A percentile compares a stretch with the other conserved stretches of the same genome.
Evolutionary conservation across 2,888 invertebrate species (phyloP).

Genomic region (Synergus gifuensis): DNA sequence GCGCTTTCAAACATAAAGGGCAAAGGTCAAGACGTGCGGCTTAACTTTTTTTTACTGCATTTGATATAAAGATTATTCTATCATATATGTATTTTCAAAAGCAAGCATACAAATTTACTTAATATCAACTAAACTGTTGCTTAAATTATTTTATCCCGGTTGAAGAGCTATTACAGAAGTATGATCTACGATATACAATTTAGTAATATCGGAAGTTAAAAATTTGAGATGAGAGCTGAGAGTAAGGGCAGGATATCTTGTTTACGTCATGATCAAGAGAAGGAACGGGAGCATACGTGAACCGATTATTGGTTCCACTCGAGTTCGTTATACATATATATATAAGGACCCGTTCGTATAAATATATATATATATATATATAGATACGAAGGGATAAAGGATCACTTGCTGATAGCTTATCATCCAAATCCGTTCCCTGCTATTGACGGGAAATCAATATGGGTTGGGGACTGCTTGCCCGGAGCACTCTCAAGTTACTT

Average conservation of each 20-base stretch:
- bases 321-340: slow-evolving; percentile 20
- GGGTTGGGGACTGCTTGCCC: slow-evolving; percentile 55
- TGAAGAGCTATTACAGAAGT: not conserved
- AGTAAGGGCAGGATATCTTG: not conserved
- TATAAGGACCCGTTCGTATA: not conserved
- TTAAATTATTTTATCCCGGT: not conserved
- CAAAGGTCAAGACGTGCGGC: not conserved
- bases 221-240: not conserved
- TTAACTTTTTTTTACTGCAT: not conserved
- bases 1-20: not conserved
- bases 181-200: not conserved
- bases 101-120: too few species aligned
- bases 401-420: slow-evolving; percentile 58
- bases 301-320: slow-evolving; percentile 25
- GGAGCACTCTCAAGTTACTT: slow-evolving; percentile 57
- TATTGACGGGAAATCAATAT: slow-evolving; percentile 65
- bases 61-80: too few species aligned
- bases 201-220: not conserved
- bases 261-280: slow-evolving; percentile 43
- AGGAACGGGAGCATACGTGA: not conserved
- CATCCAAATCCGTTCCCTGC: slow-evolving; percentile 59
- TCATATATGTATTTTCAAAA: too few species aligned
- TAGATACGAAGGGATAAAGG: slow-evolving; percentile 42
- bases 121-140: too few species aligned
- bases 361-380: not conserved